Evolutionary conservation across 2,888 invertebrate genomes (phyloP), one percentile per base, ranked within the genome.

Genomic region (Quadroppia sp.): DNA sequence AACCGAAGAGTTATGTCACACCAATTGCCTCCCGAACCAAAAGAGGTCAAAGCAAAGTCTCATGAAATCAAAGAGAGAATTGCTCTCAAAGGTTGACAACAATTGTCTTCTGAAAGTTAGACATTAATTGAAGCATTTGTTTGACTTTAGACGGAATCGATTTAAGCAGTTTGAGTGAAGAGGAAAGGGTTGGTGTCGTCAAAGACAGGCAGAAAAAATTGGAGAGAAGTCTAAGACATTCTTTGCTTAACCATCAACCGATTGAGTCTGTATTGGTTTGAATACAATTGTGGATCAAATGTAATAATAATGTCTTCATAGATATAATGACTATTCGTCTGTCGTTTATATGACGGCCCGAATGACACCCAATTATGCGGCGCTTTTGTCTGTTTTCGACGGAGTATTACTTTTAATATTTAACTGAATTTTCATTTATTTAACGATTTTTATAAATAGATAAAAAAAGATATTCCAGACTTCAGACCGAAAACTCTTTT

Each of bases 401-500:
- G 94, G 94, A 84, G 81, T 82, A 76, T 40, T n/a, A 2, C 7
- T 23, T 42, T 1, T 15, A 74, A 40, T 71, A 42, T 42, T 1
- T 15, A 74, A 40, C 59, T 28, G 53, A 50, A 20, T 17, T 59
- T 42, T 59, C 32, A 71, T 59, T 50, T 69, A 40, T 13, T 30
- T 32, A 32, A 23, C 42, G 30, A 20, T 73, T 23, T 23, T 69
- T 28, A 50, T 48, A 48, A 56, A 74, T 77, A 83, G 82, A 89
- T 95, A 72, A 83, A 83, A 71, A 81, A 81, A 50, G 84, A 88
- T 72, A 85, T 89, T 81, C 84, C 86, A 0, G 82, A 87, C 23
- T 96, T 90, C 81, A 84, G 85, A 75, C 96, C 96, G 0, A 84
- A 86, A 75, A 87, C 88, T 75, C 86, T 93, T 77, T 90, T 95